phyloP scores from a whole-genome alignment of 2,888 invertebrate genomes.

The Brachypalpus laphriformis region DNA sequence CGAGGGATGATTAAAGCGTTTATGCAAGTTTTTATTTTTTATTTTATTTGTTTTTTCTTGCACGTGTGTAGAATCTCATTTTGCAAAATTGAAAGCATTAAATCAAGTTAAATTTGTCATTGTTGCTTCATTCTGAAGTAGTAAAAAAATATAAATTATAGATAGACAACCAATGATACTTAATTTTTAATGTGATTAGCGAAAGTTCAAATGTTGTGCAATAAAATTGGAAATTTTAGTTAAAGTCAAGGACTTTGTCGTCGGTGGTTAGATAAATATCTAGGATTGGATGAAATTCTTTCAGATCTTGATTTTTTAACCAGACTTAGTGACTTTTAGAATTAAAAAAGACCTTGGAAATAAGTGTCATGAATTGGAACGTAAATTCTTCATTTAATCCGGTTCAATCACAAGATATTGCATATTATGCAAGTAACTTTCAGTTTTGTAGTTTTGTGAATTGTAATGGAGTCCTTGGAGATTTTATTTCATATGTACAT shows the following conservation, averaged over 20 bases:
- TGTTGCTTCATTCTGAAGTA: background rate
- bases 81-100: background rate
- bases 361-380: background rate
- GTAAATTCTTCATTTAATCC: too few relatives aligned
- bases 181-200: background rate
- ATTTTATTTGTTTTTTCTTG: too few relatives aligned
- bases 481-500: too few relatives aligned
- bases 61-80: slow-evolving; percentile 27
- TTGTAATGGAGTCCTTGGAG: too few relatives aligned
- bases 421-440: too few relatives aligned
- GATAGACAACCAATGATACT: background rate
- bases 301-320: background rate
- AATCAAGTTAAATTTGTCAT: background rate
- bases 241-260: background rate
- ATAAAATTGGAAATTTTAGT: background rate
- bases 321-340: background rate
- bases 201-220: slow-evolving; percentile 1
- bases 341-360: background rate
- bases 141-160: background rate
- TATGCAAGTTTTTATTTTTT: slow-evolving; percentile 20
- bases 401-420: too few relatives aligned
- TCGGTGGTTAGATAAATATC: background rate
- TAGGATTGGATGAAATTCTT: background rate
- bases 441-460: too few relatives aligned
- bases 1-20: slow-evolving; percentile 28